Base-by-base conservation (phyloP, 2,888 invertebrate genomes). In the Octonoba sinensis region DNA sequence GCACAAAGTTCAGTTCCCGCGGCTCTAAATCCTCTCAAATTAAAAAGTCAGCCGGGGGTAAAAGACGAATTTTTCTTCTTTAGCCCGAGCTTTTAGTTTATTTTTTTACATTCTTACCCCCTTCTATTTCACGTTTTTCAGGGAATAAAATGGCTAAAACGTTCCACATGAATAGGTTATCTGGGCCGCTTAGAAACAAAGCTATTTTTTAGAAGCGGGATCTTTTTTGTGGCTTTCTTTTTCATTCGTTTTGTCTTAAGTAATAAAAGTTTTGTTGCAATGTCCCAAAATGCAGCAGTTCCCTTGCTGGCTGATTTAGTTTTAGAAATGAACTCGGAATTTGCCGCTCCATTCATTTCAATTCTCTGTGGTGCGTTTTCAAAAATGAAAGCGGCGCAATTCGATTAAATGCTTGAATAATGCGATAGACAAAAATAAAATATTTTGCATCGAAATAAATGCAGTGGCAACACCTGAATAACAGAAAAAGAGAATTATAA, bases 261-360 rank as follows among this genome's bases (percentile, higher is more conserved):
- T 72, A 79, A 79, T 79, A 72, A 79, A 79, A 72, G 72, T 71
- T 70, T 64, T 54, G 44, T 22, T 54, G 54, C n/a, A 54, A 12
- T 16, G 12, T 24, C 18, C 27, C 44, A 22, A 18, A 18, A 1
- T 22, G 24, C n/a, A 62, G 67, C 62, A 44, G 62, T 44, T 66
- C 67, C 60, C 72, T 79, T 72, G 78, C 72, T 72, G 78, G 67
- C 72, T 79, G 78, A 79, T 79, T 79, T 79, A 60, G 66, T 72
- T 54, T 62, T 16, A 36, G 54, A 66, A 79, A 79, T 66, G 72
- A 79, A 79, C 62, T 79, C 20, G 51, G 56, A 20, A 54, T 67
- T 69, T 67, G 36, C 36, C 36, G 36, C 36, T 36, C 8, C 36
- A 36, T 36, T 36, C 36, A 36, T 36, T 36, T 36, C 36, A 36